Conservation (phyloP, 2,797 vertebrate species). For the Cuculus canorus region DNA sequence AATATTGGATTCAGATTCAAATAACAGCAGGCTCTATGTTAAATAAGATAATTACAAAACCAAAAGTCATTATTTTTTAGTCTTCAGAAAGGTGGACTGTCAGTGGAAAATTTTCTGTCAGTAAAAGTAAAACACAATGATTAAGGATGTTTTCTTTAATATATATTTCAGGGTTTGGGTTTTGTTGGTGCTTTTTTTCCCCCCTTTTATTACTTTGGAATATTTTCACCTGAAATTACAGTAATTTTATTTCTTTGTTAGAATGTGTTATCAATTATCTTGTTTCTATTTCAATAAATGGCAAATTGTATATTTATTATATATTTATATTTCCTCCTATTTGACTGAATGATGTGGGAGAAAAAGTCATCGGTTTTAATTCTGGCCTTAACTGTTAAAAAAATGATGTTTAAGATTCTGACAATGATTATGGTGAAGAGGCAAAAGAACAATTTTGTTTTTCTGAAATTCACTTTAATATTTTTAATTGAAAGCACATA, state of each 20-base stretch:
- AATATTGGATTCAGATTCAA: not conserved
- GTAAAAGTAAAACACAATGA: not conserved
- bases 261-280: not conserved
- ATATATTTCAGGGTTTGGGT: not conserved
- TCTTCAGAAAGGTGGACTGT: not conserved
- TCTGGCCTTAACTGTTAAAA: not conserved
- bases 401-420: not conserved
- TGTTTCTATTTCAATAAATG: not conserved
- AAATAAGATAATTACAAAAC: not conserved
- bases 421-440: not conserved
- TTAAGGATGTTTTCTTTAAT: not conserved
- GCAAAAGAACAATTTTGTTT: not conserved
- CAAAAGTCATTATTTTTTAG: not conserved
- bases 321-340: not conserved
- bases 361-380: not conserved
- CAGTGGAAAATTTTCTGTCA: not conserved
- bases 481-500: not conserved
- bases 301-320: not conserved
- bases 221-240: not conserved
- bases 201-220: not conserved
- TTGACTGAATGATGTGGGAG: not conserved
- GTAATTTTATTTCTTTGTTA: not conserved
- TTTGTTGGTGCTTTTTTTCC: not conserved
- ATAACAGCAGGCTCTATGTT: not conserved
- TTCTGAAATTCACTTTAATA: not conserved